A percentile compares a stretch with the other conserved stretches of the same genome.
Conservation (phyloP, 2,797 vertebrate species). For the Parauchenoglanis punctatus region DNA sequence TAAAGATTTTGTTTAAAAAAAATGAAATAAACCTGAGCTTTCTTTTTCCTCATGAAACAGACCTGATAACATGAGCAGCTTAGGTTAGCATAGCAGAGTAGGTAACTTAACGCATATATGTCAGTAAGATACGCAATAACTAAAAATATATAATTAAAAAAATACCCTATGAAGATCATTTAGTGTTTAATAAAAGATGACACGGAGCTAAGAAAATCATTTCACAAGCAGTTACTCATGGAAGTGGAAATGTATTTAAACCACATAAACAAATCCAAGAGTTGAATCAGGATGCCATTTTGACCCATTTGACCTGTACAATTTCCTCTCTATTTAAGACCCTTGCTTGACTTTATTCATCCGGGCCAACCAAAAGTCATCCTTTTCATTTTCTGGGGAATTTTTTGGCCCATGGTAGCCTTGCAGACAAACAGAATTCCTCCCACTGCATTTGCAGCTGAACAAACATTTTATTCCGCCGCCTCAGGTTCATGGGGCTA, state of each 20-base stretch:
- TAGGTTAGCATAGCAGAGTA: neutral
- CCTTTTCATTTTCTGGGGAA: neutral
- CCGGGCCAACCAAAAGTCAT: neutral
- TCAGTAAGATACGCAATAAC: neutral
- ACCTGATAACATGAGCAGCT: neutral
- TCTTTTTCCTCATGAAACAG: neutral
- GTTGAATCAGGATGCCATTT: neutral
- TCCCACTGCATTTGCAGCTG: neutral
- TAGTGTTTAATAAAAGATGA: neutral
- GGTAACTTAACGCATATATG: neutral
- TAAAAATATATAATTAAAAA: too few species aligned
- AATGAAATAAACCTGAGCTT: neutral
- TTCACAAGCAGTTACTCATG: neutral
- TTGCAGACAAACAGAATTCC: conserved; percentile 13
- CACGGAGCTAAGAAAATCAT: neutral
- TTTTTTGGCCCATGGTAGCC: conserved; percentile 6
- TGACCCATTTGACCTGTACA: neutral
- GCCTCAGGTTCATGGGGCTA: neutral
- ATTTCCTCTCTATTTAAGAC: neutral
- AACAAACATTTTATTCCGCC: conserved; percentile 3
- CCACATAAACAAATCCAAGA: neutral
- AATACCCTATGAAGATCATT: neutral
- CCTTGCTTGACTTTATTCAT: neutral
- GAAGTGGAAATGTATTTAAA: neutral
- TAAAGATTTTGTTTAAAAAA: neutral